A percentile compares a stretch with the other conserved stretches of the same genome.
These are phyloP conservation scores for Pterocles burchelli DNA, from an alignment of 2,113 vertebrate species.

Conservation along the genomic window DNA sequence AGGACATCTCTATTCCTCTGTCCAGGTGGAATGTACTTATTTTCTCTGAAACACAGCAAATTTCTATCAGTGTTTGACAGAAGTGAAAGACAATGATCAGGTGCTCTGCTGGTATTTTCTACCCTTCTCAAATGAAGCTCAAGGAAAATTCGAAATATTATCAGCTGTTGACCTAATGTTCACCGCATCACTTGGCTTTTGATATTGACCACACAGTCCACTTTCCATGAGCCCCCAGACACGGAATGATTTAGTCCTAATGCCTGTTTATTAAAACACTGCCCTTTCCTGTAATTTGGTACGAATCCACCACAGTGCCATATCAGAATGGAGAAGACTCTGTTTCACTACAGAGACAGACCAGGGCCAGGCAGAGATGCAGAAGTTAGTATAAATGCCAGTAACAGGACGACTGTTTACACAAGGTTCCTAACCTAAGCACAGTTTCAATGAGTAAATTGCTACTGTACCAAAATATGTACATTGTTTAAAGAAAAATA, in stretches of 20 bases:
- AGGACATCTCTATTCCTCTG: slow-evolving; percentile 94
- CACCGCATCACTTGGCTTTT: slow-evolving; percentile 42
- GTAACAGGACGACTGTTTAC: not conserved
- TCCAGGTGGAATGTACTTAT: slow-evolving; percentile 95
- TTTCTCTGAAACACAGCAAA: slow-evolving; percentile 84
- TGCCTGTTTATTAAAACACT: not conserved
- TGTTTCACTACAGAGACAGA: slow-evolving; percentile 4
- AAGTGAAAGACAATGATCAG: not conserved
- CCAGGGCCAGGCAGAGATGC: slow-evolving; percentile 6
- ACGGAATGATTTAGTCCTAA: not conserved
- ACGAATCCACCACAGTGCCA: not conserved
- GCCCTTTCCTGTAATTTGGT: slow-evolving; percentile 25
- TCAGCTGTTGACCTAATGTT: slow-evolving; percentile 18
- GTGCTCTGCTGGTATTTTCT: not conserved
- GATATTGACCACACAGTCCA: not conserved
- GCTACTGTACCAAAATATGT: not conserved
- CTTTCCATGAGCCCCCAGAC: not conserved
- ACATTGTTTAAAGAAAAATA: slow-evolving; percentile 26
- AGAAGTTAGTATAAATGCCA: not conserved
- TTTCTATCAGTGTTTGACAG: not conserved
- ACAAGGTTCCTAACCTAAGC: not conserved
- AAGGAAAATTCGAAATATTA: not conserved
- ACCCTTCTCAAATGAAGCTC: not conserved
- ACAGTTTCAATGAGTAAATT: not conserved
- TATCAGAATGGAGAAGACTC: not conserved